Conservation (phyloP, 2,113 vertebrate genomes). For the Solea solea region DNA sequence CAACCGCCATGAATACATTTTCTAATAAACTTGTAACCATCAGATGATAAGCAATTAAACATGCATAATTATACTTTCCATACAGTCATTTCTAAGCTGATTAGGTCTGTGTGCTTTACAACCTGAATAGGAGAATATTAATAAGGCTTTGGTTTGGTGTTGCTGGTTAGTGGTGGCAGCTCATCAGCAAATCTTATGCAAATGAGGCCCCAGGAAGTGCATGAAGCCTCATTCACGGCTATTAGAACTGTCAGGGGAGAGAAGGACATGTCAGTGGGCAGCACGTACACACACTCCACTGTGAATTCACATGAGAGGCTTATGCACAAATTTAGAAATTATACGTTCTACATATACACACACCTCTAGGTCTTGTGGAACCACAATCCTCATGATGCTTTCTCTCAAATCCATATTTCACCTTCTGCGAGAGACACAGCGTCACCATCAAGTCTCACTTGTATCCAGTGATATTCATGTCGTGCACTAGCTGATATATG, state of each 20-base stretch:
- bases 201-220: conserved; percentile 76
- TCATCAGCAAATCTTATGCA: conserved; percentile 77
- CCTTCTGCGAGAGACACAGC: no score
- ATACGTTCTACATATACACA: conserved; percentile 26
- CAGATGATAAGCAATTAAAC: conserved; percentile 83
- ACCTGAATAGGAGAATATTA: conserved; percentile 78
- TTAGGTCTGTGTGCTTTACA: conserved; percentile 81
- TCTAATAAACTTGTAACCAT: conserved; percentile 84
- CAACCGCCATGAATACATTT: conserved; percentile 80
- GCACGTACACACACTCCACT: conserved; percentile 4
- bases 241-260: conserved; percentile 72
- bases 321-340: conserved; percentile 41
- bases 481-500: no score
- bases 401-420: neutral
- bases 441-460: neutral
- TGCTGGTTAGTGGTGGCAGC: conserved; percentile 70
- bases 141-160: conserved; percentile 72
- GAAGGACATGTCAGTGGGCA: conserved; percentile 54
- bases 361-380: neutral
- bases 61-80: conserved; percentile 79
- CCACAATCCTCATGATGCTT: conserved; percentile 16
- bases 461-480: neutral
- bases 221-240: conserved; percentile 68
- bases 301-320: conserved; percentile 24
- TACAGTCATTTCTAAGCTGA: conserved; percentile 82